Percentiles rank a stretch among this genome's conserved stretches.
These are phyloP conservation scores for Sylvia borin DNA, from an alignment of 2,797 vertebrate genomes.

Conservation along the genomic window DNA sequence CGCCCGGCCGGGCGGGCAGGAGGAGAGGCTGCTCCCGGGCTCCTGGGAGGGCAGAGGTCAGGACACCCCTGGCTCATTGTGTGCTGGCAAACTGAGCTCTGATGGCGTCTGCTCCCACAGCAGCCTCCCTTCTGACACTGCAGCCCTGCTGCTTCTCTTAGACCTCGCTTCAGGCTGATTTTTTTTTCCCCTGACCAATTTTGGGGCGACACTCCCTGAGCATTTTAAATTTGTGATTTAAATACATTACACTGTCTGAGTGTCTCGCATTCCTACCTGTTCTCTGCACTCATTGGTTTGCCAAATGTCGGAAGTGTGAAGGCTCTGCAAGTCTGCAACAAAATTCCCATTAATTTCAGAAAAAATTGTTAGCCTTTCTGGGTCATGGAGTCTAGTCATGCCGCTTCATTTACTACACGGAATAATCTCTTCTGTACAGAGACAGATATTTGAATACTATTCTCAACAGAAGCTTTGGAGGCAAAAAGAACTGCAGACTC, in stretches of 20 bases:
- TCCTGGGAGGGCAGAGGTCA: not conserved
- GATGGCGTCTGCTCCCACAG: not conserved
- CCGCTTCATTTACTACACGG: not conserved
- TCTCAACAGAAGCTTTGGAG: not conserved
- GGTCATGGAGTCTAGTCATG: not conserved
- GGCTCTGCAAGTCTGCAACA: not conserved
- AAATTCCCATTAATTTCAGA: not conserved
- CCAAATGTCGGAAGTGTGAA: not conserved
- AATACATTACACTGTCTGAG: not conserved
- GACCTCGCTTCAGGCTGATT: not conserved
- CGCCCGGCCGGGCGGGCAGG: not conserved
- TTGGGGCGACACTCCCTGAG: not conserved
- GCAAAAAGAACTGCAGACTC: not conserved
- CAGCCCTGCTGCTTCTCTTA: not conserved
- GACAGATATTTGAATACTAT: not conserved
- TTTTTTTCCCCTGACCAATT: not conserved
- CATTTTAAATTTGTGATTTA: not conserved
- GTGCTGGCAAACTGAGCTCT: not conserved
- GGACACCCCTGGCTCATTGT: not conserved
- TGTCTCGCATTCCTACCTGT: not conserved
- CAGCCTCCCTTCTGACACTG: not conserved
- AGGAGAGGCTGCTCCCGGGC: not conserved
- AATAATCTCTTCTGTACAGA: not conserved
- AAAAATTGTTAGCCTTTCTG: not conserved
- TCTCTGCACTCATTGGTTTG: not conserved